phyloP scores from a whole-genome alignment of 2,797 vertebrate species.

The Echiichthys vipera region DNA sequence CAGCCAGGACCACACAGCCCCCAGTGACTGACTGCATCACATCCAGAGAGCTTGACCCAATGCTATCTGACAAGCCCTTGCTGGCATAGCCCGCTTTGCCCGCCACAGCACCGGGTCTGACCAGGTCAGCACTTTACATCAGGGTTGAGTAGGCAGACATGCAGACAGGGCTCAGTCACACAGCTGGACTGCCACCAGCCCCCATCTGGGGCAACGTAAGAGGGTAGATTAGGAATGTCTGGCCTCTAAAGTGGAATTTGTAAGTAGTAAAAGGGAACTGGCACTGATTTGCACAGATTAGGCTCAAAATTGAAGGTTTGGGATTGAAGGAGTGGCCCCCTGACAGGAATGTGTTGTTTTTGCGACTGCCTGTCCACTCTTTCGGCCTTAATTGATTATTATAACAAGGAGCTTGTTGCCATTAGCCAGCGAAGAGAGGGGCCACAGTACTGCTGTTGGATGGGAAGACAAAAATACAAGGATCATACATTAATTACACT shows the following conservation, averaged over 20 bases:
- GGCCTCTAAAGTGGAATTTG: conserved; percentile 65
- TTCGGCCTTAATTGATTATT: conserved; percentile 58
- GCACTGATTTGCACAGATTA: conserved; percentile 74
- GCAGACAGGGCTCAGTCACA: conserved; percentile 47
- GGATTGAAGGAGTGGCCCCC: conserved; percentile 55
- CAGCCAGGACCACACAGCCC: conserved; percentile 28
- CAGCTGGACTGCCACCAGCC: conserved; percentile 50
- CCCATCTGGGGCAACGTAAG: conserved; percentile 51
- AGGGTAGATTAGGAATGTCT: conserved; percentile 63
- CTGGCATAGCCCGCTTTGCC: conserved; percentile 56
- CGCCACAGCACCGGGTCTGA: conserved; percentile 53
- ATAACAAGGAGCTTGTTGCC: conserved; percentile 41
- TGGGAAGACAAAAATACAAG: neutral
- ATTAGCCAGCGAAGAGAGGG: conserved; percentile 18
- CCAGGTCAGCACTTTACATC: conserved; percentile 79
- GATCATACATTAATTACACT: neutral
- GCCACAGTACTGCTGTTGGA: conserved; percentile 12
- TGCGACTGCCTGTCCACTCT: conserved; percentile 29
- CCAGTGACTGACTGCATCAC: conserved; percentile 46
- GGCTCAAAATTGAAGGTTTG: conserved; percentile 53
- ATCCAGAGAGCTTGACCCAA: conserved; percentile 57
- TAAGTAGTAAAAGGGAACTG: conserved; percentile 62
- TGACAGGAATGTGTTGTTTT: conserved; percentile 70
- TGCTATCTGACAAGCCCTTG: conserved; percentile 71
- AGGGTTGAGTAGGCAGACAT: conserved; percentile 72